Percentiles rank a stretch among this genome's conserved stretches.
phyloP scores from a whole-genome alignment of 2,113 vertebrate species.

The Silurus meridionalis region DNA sequence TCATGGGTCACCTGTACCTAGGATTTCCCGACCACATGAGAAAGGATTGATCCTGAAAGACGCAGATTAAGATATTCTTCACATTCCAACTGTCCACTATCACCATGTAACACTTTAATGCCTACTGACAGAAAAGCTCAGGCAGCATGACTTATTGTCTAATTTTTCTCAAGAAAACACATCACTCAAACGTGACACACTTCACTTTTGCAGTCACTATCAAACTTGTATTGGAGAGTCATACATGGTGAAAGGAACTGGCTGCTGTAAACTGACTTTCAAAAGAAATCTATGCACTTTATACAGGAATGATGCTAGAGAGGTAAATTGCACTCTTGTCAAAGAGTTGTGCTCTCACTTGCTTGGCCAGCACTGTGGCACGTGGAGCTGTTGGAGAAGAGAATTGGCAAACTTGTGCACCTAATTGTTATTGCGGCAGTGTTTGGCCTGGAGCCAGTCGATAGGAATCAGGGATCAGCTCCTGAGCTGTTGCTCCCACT shows the following conservation, averaged over 20 bases:
- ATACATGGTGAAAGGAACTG: not conserved
- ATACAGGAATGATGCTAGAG: not conserved
- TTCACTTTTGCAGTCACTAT: slow-evolving; percentile 22
- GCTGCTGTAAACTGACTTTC: not conserved
- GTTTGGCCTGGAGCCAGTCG: slow-evolving; percentile 77
- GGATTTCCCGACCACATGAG: slow-evolving; percentile 64
- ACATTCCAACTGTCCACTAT: slow-evolving; percentile 66
- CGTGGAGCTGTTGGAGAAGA: slow-evolving; percentile 57
- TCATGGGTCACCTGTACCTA: slow-evolving; percentile 66
- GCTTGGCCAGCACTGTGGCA: slow-evolving; percentile 35
- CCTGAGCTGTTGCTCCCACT: slow-evolving; percentile 70
- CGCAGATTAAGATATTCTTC: slow-evolving; percentile 70
- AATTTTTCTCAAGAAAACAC: slow-evolving; percentile 62
- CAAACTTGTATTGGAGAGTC: not conserved
- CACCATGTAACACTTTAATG: slow-evolving; percentile 62
- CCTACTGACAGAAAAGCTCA: slow-evolving; percentile 74
- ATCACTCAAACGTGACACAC: slow-evolving; percentile 56
- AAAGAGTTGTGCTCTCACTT: slow-evolving; percentile 18
- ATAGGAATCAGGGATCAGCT: slow-evolving; percentile 79
- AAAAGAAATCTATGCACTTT: not conserved
- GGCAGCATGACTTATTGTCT: slow-evolving; percentile 58
- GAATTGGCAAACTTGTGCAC: slow-evolving; percentile 70
- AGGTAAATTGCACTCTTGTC: not conserved
- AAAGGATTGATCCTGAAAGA: slow-evolving; percentile 61
- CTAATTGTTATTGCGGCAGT: slow-evolving; percentile 83